A percentile compares a stretch with the other conserved stretches of the same genome.
These are phyloP conservation scores for Bos javanicus DNA, from an alignment of 2,113 vertebrate species.

Conservation along the genomic window DNA sequence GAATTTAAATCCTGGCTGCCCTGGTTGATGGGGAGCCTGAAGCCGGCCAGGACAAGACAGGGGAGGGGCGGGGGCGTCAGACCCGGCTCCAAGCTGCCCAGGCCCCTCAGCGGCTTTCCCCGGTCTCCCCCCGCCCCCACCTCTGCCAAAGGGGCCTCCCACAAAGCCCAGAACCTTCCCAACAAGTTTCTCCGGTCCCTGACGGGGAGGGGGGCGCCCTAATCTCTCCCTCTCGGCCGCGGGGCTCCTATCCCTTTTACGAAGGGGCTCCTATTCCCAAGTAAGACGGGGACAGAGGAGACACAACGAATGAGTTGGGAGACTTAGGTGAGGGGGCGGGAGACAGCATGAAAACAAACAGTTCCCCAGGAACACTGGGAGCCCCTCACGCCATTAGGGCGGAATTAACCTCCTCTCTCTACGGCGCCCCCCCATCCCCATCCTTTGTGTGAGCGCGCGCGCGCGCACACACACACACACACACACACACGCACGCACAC, in stretches of 20 bases:
- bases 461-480: not conserved
- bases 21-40: constrained; percentile 94
- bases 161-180: not conserved
- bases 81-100: not conserved
- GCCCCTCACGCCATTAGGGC: not conserved
- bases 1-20: constrained; percentile 96
- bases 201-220: not conserved
- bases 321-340: not conserved
- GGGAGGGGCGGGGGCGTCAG: constrained; percentile 57
- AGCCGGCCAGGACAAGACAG: constrained; percentile 34
- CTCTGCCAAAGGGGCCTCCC: not conserved
- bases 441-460: constrained; percentile 66
- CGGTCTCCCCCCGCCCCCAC: not conserved
- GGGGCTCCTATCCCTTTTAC: not conserved
- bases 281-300: not conserved
- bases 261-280: not conserved
- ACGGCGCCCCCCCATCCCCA: constrained; percentile 24
- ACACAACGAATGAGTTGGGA: not conserved
- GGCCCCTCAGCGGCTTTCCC: not conserved
- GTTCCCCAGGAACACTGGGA: not conserved
- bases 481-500: constrained; percentile 10
- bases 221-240: not conserved
- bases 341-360: not conserved
- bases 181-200: constrained; percentile 37
- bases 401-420: constrained; percentile 28